Percentiles rank a stretch among this genome's conserved stretches.
Evolutionary conservation across 2,797 vertebrate species (phyloP).

Genomic region (Alcedo atthis): DNA sequence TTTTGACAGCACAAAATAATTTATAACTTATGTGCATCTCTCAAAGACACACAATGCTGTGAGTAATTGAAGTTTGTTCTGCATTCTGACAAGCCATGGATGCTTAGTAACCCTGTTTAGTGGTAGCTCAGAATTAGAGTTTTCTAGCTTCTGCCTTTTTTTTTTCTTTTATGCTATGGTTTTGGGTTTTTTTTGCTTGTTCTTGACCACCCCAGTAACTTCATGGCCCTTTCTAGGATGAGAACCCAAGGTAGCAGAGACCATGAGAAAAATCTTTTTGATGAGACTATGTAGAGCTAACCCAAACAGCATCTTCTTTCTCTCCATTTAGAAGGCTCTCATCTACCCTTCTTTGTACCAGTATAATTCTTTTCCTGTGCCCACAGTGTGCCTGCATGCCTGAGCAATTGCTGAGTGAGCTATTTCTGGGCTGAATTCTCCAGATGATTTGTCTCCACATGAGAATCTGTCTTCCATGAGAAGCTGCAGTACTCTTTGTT

Average conservation of each 20-base stretch:
- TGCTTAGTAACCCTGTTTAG: not conserved
- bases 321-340: not conserved
- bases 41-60: not conserved
- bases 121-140: not conserved
- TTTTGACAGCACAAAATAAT: not conserved
- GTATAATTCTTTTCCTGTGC: not conserved
- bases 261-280: not conserved
- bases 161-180: too few relatives aligned
- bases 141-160: not conserved
- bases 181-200: not conserved
- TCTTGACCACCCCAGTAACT: not conserved
- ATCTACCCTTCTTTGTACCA: not conserved
- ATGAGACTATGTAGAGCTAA: not conserved
- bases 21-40: not conserved
- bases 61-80: not conserved
- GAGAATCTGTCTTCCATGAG: not conserved
- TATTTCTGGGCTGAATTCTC: not conserved
- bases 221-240: not conserved
- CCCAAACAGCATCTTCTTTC: not conserved
- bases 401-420: not conserved
- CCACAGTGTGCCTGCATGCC: not conserved
- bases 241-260: not conserved
- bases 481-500: not conserved
- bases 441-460: not conserved
- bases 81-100: not conserved